Evolutionary conservation across 2,888 invertebrate genomes (phyloP), one percentile per base, ranked within the genome.

Genomic region (Saturnia pavonia): DNA sequence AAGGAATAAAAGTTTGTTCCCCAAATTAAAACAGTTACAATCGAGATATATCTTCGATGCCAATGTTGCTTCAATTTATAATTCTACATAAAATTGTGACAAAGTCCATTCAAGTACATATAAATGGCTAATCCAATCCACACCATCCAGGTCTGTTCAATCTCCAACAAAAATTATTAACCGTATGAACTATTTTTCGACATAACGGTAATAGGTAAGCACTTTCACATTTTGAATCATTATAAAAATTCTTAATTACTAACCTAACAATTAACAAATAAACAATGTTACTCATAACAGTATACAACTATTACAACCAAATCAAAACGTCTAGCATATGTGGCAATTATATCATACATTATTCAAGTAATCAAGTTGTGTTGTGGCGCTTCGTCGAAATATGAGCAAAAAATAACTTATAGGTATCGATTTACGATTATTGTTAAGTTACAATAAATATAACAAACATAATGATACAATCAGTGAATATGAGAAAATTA

Each of bases 321-420:
- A 57, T 54, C 57, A 67, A 54, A 67, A 42, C n/a, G 66, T 40
- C n/a, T 34, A 25, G 25, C 9, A 57, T 19, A 9, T 27, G 45
- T 25, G 11, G 43, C 69, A 69, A 69, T 69, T 69, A 69, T 43
- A 43, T 69, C 25, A 69, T 70, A 67, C 16, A 70, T 70, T 70
- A 70, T 70, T 70, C 70, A 70, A 22, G n/a, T 16, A 67, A 54
- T 40, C 43, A 66, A 70, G 67, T 42, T 42, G 34, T 67, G 51
- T 66, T 67, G 48, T 42, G 54, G 51, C 43, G 54, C 68, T 68
- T 68, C 22, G 68, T 40, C 40, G 68, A 43, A 67, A 57, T 66
- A 65, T 69, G 45, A 69, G 45, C 69, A 69, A 67, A 68, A 68
- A 70, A 70, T 67, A 67, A 70, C 70, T 25, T 51, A 51, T 34